phyloP scores from a whole-genome alignment of 2,113 vertebrate genomes.

The Melanotaenia duboulayi region DNA sequence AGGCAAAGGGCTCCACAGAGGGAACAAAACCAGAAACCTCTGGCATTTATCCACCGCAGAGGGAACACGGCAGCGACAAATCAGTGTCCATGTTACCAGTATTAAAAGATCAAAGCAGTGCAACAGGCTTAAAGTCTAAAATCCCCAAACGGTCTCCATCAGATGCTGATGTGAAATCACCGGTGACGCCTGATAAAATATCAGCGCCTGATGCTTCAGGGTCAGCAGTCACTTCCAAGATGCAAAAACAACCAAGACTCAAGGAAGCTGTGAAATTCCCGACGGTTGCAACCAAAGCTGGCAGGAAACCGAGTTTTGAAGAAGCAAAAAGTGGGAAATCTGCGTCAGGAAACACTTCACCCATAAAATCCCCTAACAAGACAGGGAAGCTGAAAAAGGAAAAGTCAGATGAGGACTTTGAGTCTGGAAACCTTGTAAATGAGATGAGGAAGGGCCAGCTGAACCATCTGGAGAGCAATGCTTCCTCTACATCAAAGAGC shows the following conservation, averaged over 20 bases:
- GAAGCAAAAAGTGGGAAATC: conserved; percentile 47
- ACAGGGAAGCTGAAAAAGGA: conserved; percentile 37
- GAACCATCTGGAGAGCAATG: conserved; percentile 37
- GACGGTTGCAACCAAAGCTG: conserved; percentile 10
- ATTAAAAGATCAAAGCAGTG: conserved; percentile 60
- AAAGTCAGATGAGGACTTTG: conserved; percentile 30
- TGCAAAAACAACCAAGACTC: conserved; percentile 47
- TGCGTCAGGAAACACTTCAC: conserved; percentile 37
- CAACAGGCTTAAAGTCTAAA: conserved; percentile 67
- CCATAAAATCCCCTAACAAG: conserved; percentile 49
- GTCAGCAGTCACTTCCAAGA: conserved; percentile 30
- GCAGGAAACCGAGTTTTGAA: conserved; percentile 55
- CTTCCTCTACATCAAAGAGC: conserved; percentile 48
- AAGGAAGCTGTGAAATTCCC: conserved; percentile 63
- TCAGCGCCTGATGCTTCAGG: conserved; percentile 8
- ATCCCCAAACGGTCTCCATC: conserved; percentile 74
- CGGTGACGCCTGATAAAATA: conserved; percentile 56
- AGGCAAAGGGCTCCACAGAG: conserved; percentile 56
- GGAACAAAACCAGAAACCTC: conserved; percentile 42
- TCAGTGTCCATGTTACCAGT: conserved; percentile 47
- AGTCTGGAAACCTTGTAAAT: conserved; percentile 47
- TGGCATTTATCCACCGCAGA: conserved; percentile 32
- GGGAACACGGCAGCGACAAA: conserved; percentile 50
- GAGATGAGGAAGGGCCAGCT: conserved; percentile 36
- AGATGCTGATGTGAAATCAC: conserved; percentile 67